Evolutionary conservation across 2,113 vertebrate species (phyloP).

Genomic region (Forbesichthys papilliferus): DNA sequence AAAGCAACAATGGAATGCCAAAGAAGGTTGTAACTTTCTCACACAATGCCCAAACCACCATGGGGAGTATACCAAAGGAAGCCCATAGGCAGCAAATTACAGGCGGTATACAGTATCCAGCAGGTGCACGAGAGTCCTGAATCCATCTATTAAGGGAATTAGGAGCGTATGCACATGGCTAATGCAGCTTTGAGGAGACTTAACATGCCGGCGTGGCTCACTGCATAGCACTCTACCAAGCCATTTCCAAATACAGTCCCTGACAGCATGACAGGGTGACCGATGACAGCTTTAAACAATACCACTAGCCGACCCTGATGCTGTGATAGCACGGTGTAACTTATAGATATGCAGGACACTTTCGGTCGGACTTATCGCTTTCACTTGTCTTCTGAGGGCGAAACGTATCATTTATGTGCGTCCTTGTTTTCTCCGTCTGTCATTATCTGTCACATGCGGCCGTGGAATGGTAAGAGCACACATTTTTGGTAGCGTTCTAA

Average conservation of each 20-base stretch:
- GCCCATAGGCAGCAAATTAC: slow-evolving; percentile 34
- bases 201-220: slow-evolving; percentile 40
- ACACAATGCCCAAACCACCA: slow-evolving; percentile 9
- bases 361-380: slow-evolving; percentile 27
- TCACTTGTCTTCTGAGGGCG: slow-evolving; percentile 21
- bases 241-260: slow-evolving; percentile 53
- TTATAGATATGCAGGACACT: slow-evolving; percentile 21
- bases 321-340: slow-evolving; percentile 29
- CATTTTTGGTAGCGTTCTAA: slow-evolving; percentile 28
- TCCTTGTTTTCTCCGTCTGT: slow-evolving; percentile 21
- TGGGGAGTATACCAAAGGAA: slow-evolving; percentile 11
- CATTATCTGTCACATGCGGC: slow-evolving; percentile 9
- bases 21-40: not conserved
- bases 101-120: not conserved
- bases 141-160: slow-evolving; percentile 53
- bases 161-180: slow-evolving; percentile 45
- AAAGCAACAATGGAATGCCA: slow-evolving; percentile 14
- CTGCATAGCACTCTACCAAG: slow-evolving; percentile 38
- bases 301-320: slow-evolving; percentile 28
- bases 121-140: slow-evolving; percentile 45
- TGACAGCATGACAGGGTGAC: slow-evolving; percentile 55
- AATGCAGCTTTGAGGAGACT: slow-evolving; percentile 49
- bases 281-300: slow-evolving; percentile 39
- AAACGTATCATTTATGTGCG: slow-evolving; percentile 26
- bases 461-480: slow-evolving; percentile 10